Conservation (phyloP, 2,888 invertebrate genomes). For the Mylabris sibirica region DNA sequence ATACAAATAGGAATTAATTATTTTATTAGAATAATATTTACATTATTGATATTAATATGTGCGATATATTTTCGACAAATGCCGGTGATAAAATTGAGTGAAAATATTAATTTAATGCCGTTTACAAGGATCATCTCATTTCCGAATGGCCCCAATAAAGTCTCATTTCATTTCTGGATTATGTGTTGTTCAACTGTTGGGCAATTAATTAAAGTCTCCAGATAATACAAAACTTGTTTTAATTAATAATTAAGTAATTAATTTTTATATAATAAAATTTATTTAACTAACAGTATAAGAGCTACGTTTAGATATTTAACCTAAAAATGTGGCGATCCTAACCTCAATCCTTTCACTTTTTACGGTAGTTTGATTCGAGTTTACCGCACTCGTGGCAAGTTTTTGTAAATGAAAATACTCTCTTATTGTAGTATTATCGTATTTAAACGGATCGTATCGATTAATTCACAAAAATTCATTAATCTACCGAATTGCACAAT, state of each 20-base stretch:
- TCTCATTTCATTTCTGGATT: slow-evolving; percentile 30
- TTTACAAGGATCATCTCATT: slow-evolving; percentile 28
- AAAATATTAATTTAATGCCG: slow-evolving; percentile 22
- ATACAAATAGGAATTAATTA: slow-evolving; percentile 54
- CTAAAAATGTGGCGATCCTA: slow-evolving; percentile 14
- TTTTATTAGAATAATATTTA: slow-evolving; percentile 57
- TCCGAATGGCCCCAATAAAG: slow-evolving; percentile 25
- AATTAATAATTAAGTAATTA: neutral
- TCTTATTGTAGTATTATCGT: neutral
- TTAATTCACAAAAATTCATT: neutral
- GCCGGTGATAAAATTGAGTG: slow-evolving; percentile 45
- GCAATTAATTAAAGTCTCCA: slow-evolving; percentile 11
- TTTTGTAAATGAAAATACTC: slow-evolving; percentile 25
- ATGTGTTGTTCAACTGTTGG: slow-evolving; percentile 24
- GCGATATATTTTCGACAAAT: slow-evolving; percentile 60
- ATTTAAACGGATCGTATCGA: neutral
- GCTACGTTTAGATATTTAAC: neutral
- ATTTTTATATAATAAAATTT: neutral
- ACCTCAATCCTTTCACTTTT: slow-evolving; percentile 27
- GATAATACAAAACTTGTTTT: neutral
- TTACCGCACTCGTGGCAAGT: slow-evolving; percentile 23
- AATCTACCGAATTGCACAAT: slow-evolving; percentile 26
- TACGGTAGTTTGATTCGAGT: slow-evolving; percentile 3
- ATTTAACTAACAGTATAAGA: neutral
- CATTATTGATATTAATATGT: slow-evolving; percentile 56